Percentiles rank a stretch among this genome's conserved stretches.
phyloP scores from a whole-genome alignment of 2,113 vertebrate species.

The Poecile atricapillus region DNA sequence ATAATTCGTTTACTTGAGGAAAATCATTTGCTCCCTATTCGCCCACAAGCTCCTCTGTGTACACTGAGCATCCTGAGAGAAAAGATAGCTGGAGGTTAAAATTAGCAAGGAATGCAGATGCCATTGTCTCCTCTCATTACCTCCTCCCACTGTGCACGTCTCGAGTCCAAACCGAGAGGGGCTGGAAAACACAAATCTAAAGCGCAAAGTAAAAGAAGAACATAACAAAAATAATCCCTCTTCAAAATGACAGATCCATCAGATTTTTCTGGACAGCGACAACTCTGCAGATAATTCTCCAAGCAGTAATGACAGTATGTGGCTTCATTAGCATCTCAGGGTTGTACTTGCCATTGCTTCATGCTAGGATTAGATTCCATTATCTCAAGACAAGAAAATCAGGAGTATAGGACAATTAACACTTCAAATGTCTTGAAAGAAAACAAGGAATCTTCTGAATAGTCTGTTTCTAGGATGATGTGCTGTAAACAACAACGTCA shows the following conservation, averaged over 20 bases:
- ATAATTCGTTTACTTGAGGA: background rate
- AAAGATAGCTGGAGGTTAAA: constrained; percentile 58
- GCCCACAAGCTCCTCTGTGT: background rate
- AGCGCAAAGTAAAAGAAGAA: background rate
- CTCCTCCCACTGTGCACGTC: constrained; percentile 12
- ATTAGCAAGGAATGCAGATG: constrained; percentile 41
- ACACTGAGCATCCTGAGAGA: background rate
- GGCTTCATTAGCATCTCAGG: background rate
- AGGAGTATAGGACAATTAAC: background rate
- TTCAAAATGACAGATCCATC: background rate
- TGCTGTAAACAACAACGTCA: constrained; percentile 10
- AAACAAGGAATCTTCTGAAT: background rate
- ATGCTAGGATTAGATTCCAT: background rate
- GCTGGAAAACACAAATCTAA: background rate
- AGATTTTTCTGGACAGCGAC: background rate
- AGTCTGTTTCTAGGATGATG: background rate
- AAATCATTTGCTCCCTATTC: background rate
- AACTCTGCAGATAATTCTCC: background rate
- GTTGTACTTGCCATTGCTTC: background rate
- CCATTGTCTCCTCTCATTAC: constrained; percentile 42
- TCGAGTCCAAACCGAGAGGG: background rate
- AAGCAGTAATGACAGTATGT: background rate
- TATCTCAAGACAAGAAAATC: background rate
- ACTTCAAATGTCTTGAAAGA: background rate
- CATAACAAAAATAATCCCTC: background rate